These are phyloP conservation scores for Pyrrhia umbra DNA, from an alignment of 2,888 invertebrate genomes.

Conservation along the genomic window DNA sequence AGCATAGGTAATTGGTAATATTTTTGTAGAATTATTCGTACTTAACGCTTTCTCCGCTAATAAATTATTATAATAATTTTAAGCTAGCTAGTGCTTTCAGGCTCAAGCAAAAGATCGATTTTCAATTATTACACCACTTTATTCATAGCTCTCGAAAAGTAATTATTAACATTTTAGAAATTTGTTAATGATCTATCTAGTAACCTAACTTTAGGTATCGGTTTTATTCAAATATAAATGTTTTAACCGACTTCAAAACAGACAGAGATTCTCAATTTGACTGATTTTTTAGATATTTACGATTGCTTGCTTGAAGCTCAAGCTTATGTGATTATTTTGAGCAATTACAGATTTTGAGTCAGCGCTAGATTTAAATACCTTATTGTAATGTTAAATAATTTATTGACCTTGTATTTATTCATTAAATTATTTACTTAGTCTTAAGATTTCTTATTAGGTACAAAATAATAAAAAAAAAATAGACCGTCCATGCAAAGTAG, in stretches of 20 bases:
- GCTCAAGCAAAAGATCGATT: constrained; percentile 3
- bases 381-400: constrained; percentile 52
- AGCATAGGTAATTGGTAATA: no score
- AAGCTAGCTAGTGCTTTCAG: not conserved
- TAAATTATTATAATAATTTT: constrained; percentile 28
- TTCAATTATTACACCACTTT: no score
- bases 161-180: no score
- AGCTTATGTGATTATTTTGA: constrained; percentile 24
- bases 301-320: constrained; percentile 6
- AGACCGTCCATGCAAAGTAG: constrained; percentile 23
- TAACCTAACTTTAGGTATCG: no score
- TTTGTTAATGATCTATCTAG: no score
- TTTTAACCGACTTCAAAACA: no score
- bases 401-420: constrained; percentile 61
- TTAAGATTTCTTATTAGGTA: constrained; percentile 57
- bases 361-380: constrained; percentile 49
- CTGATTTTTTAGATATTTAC: not conserved
- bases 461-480: constrained; percentile 45
- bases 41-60: constrained; percentile 30
- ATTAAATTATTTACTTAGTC: constrained; percentile 60
- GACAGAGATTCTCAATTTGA: no score
- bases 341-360: constrained; percentile 54
- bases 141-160: no score
- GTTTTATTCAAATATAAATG: no score
- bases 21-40: constrained; percentile 7